Evolutionary conservation across 2,113 vertebrate species (phyloP).

Genomic region (Micromys minutus): DNA sequence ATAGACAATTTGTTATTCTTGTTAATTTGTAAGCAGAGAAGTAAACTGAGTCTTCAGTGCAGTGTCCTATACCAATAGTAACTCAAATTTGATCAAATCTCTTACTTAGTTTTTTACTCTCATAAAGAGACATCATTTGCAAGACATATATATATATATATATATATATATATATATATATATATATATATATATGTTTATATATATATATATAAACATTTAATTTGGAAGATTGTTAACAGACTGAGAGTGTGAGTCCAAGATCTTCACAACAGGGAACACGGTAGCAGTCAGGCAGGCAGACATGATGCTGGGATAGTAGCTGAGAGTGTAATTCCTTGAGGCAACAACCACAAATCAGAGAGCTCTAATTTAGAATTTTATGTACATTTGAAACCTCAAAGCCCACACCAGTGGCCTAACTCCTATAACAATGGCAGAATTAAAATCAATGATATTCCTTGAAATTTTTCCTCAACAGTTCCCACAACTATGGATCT

Average conservation of each 20-base stretch:
- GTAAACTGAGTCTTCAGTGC: not conserved
- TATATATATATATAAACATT: no score
- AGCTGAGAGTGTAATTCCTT: not conserved
- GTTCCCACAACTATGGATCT: not conserved
- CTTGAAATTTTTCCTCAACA: not conserved
- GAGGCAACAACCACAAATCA: not conserved
- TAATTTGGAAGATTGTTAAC: not conserved
- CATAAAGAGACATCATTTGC: not conserved
- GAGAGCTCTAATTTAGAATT: not conserved
- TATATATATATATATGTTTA: no score
- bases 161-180: no score
- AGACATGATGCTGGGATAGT: not conserved
- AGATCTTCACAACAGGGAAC: not conserved
- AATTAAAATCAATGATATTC: not conserved
- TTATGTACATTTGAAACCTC: not conserved
- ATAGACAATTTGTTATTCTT: not conserved
- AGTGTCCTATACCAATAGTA: not conserved
- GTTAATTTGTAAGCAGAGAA: not conserved
- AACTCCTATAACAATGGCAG: not conserved
- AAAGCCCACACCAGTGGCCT: not conserved
- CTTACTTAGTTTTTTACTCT: not conserved
- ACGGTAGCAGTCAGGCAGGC: not conserved
- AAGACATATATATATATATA: no score
- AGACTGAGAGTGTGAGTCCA: not conserved
- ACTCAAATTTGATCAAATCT: constrained; percentile 7